Conservation (phyloP, 2,797 vertebrate species). For the Syngnathus acus region DNA sequence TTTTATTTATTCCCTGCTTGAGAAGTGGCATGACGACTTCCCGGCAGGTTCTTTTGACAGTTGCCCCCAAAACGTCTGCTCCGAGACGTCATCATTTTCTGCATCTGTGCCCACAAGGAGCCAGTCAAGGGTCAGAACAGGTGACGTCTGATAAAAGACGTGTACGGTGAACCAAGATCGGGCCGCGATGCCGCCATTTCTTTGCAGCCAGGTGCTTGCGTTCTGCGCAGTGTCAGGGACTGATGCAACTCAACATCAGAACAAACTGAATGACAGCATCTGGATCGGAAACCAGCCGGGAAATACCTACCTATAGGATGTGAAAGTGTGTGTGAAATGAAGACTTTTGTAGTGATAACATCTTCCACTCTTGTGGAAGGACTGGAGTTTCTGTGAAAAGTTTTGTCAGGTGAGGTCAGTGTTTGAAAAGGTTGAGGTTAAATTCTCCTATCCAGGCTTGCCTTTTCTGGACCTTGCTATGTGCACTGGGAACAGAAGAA, state of each 20-base stretch:
- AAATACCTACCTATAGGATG: background rate
- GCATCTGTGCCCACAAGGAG: slow-evolving; percentile 17
- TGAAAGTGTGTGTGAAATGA: background rate
- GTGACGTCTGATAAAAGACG: slow-evolving; percentile 5
- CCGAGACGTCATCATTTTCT: slow-evolving; percentile 4
- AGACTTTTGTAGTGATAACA: background rate
- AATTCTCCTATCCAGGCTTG: background rate
- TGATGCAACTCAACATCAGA: slow-evolving; percentile 4
- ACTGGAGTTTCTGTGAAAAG: background rate
- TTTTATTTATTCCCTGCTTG: slow-evolving; percentile 3
- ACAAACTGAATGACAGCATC: slow-evolving; percentile 1
- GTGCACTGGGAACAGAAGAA: background rate
- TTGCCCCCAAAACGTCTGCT: slow-evolving; percentile 9
- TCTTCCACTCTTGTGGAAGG: background rate
- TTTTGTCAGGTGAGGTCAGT: background rate
- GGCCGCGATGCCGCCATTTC: background rate
- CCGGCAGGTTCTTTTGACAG: background rate
- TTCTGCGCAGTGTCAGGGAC: background rate
- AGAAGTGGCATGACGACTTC: slow-evolving; percentile 3
- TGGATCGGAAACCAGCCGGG: background rate
- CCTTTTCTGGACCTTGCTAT: background rate
- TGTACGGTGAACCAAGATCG: background rate
- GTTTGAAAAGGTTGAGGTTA: background rate
- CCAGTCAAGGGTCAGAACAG: slow-evolving; percentile 13
- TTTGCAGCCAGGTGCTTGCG: background rate